These are phyloP conservation scores for Arenaria interpres DNA, from an alignment of 2,113 vertebrate species.

Conservation along the genomic window DNA sequence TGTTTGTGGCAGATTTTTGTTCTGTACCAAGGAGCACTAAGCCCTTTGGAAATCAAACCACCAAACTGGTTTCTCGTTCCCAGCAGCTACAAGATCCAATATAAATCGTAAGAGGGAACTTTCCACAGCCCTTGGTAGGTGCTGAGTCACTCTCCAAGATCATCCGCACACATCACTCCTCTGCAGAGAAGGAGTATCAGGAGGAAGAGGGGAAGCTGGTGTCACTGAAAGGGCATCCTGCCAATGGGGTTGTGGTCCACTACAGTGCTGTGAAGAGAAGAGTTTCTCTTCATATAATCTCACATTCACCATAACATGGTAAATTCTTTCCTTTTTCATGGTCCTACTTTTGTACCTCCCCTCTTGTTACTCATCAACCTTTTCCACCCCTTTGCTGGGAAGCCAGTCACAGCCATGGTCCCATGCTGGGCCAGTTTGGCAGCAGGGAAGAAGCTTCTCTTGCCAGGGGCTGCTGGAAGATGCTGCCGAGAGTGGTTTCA, in stretches of 20 bases:
- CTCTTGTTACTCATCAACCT: neutral
- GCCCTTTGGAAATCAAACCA: neutral
- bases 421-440: neutral
- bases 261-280: neutral
- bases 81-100: neutral
- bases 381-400: neutral
- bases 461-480: neutral
- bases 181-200: neutral
- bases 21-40: neutral
- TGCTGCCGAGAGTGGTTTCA: neutral
- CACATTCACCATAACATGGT: fast-evolving
- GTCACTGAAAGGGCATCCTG: neutral
- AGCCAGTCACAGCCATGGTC: neutral
- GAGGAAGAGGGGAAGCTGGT: neutral
- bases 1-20: neutral
- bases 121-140: neutral
- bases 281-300: neutral
- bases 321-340: neutral
- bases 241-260: neutral
- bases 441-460: neutral
- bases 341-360: neutral
- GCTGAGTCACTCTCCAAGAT: neutral
- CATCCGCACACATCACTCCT: neutral
- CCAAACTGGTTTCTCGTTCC: neutral
- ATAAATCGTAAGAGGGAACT: neutral